phyloP scores from a whole-genome alignment of 1,140 invertebrate species.

The Formica exsecta region DNA sequence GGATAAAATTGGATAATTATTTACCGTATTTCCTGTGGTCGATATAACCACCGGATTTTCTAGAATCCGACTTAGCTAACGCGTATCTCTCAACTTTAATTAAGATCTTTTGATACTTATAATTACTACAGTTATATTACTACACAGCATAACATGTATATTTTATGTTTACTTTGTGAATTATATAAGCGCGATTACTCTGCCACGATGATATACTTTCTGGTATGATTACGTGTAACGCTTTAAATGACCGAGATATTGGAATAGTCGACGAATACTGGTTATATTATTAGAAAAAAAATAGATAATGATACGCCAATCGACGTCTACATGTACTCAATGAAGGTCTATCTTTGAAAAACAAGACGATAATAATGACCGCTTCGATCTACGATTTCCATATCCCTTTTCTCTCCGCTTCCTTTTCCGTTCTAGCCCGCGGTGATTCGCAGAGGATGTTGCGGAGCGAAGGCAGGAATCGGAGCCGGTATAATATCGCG shows the following conservation, averaged over 20 bases:
- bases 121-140: background rate
- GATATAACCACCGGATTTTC: background rate
- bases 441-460: background rate
- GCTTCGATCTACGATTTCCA: background rate
- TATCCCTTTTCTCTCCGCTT: slow-evolving; percentile 1
- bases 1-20: slow-evolving; percentile 21
- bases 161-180: background rate
- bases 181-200: background rate
- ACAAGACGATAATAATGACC: background rate
- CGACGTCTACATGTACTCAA: background rate
- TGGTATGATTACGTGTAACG: background rate
- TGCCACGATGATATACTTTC: background rate
- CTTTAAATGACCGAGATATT: background rate
- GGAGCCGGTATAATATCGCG: background rate
- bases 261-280: background rate
- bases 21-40: background rate
- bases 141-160: no score
- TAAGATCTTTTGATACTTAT: background rate
- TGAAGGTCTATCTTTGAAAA: slow-evolving; percentile 9
- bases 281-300: background rate
- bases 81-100: background rate
- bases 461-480: background rate
- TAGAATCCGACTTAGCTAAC: background rate
- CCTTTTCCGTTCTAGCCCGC: slow-evolving; percentile 3
- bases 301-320: slow-evolving; percentile 15